Evolutionary conservation across 2,797 vertebrate species (phyloP).

Genomic region (Mormyrops boulengeri): DNA sequence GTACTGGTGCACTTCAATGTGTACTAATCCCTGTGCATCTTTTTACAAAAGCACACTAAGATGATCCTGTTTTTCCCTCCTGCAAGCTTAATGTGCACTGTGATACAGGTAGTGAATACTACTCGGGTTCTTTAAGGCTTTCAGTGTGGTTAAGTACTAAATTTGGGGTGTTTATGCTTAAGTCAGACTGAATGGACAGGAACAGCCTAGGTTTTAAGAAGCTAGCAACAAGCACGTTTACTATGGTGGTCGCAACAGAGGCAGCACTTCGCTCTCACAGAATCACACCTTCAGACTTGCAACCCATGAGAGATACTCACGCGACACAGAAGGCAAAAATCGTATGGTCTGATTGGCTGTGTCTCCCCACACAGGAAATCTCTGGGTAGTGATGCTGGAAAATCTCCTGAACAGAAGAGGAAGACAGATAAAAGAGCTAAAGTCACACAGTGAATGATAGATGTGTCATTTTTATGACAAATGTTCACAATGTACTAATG

Average conservation of each 20-base stretch:
- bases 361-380: conserved; percentile 75
- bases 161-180: neutral
- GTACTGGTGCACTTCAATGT: neutral
- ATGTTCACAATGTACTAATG: neutral
- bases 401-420: conserved; percentile 49
- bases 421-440: neutral
- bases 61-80: neutral
- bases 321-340: conserved; percentile 71
- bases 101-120: neutral
- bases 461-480: neutral
- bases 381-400: conserved; percentile 69
- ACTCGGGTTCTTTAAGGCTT: neutral
- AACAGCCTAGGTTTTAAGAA: neutral
- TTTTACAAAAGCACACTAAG: neutral
- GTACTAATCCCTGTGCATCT: neutral
- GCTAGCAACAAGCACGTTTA: neutral
- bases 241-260: neutral
- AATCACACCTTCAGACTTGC: neutral
- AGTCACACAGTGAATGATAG: neutral
- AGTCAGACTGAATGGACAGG: neutral
- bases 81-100: neutral
- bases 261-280: neutral
- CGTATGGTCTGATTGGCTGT: conserved; percentile 48
- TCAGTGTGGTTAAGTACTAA: neutral
- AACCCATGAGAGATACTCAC: conserved; percentile 50